Conservation (phyloP, 1,140 invertebrate species). For the Diploscapter pachys region DNA sequence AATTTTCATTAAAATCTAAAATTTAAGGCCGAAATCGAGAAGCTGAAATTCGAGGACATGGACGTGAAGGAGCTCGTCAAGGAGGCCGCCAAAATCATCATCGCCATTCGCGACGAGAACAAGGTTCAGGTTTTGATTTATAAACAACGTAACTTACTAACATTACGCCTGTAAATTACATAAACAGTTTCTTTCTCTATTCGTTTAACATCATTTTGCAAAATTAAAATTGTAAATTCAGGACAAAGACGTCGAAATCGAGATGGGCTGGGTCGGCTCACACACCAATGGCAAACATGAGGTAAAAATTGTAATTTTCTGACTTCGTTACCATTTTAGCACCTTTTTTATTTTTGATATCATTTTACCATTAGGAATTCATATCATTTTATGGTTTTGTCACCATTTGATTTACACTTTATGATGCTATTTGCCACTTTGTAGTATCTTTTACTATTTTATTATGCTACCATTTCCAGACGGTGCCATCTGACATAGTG, state of each 20-base stretch:
- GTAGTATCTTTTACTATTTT: too few species aligned
- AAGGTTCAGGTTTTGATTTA: constrained; percentile 63
- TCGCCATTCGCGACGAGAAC: constrained; percentile 84
- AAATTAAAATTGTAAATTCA: not conserved
- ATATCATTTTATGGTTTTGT: not conserved
- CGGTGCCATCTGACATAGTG: constrained; percentile 34
- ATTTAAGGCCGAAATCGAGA: constrained; percentile 88
- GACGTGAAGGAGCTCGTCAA: constrained; percentile 50
- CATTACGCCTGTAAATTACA: too few species aligned
- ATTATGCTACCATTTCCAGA: constrained; percentile 26
- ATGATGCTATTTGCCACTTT: too few species aligned
- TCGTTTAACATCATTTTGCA: too few species aligned
- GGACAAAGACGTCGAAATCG: constrained; percentile 94
- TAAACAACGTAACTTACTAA: not conserved
- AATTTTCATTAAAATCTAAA: not conserved
- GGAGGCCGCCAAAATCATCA: constrained; percentile 56
- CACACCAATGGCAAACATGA: constrained; percentile 46
- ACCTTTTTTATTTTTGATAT: constrained; percentile 21
- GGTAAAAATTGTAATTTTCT: constrained; percentile 21
- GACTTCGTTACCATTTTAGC: not conserved
- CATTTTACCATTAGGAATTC: not conserved
- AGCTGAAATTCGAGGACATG: constrained; percentile 70
- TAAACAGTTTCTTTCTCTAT: too few species aligned
- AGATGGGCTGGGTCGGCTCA: constrained; percentile 90
- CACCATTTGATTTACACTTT: too few species aligned